Conservation (phyloP, 2,888 invertebrate genomes). For the Halictus quadricinctus region DNA sequence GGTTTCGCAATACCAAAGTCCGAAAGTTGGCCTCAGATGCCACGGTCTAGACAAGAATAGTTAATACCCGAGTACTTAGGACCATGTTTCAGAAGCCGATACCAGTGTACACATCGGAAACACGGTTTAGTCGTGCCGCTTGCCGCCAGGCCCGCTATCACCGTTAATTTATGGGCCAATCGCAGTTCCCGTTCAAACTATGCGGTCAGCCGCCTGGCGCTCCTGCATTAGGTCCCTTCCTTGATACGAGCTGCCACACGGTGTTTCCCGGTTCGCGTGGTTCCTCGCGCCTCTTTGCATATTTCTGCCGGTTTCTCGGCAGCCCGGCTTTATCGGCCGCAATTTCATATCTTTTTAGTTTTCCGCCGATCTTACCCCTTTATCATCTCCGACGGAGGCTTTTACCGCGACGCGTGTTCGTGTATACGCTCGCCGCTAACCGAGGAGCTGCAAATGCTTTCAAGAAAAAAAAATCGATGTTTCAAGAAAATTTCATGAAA, state of each 20-base stretch:
- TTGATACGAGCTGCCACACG: not conserved
- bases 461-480: not conserved
- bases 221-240: conserved; percentile 21
- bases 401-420: conserved; percentile 6
- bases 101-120: conserved; percentile 48
- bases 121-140: conserved; percentile 27
- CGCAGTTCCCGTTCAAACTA: conserved; percentile 25
- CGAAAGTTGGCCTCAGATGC: not conserved
- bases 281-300: not conserved
- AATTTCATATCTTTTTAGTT: conserved; percentile 17
- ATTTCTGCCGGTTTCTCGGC: not conserved
- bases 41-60: conserved; percentile 5
- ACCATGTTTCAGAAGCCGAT: conserved; percentile 33
- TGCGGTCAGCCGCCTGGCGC: conserved; percentile 18
- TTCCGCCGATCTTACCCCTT: conserved; percentile 7
- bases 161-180: conserved; percentile 60
- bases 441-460: not conserved
- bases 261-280: conserved; percentile 19
- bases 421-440: not conserved
- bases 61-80: conserved; percentile 53
- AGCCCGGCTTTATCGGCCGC: not conserved
- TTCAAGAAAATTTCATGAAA: not conserved
- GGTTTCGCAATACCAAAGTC: not conserved
- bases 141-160: conserved; percentile 28
- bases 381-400: conserved; percentile 8